Conservation (phyloP, 2,888 invertebrate species). For the Pollenia angustigena region DNA sequence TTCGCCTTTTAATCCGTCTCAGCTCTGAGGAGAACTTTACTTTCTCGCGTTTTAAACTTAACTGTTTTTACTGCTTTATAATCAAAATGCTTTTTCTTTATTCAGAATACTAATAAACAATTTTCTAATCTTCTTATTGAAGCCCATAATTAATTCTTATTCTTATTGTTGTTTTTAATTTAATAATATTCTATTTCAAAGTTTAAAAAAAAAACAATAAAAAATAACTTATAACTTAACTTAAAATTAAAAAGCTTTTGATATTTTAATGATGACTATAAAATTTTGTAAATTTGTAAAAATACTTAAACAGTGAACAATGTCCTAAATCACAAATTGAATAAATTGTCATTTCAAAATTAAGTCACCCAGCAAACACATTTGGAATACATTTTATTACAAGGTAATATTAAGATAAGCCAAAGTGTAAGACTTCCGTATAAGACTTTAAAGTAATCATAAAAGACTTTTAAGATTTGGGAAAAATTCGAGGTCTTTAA, state of each 20-base stretch:
- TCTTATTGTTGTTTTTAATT: conserved; percentile 28
- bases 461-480: no score
- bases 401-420: not conserved
- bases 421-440: no score
- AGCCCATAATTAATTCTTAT: conserved; percentile 51
- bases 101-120: conserved; percentile 1
- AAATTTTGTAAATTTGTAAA: conserved; percentile 7
- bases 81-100: conserved; percentile 41
- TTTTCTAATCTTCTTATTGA: conserved; percentile 56
- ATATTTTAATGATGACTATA: conserved; percentile 39
- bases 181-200: conserved; percentile 36
- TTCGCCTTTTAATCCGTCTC: not conserved
- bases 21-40: conserved; percentile 26
- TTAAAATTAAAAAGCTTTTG: conserved; percentile 8
- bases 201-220: not conserved
- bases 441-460: no score
- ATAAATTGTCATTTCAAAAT: not conserved
- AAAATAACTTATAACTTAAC: not conserved
- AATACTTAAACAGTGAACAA: not conserved
- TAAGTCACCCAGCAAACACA: not conserved
- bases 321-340: not conserved
- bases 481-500: no score
- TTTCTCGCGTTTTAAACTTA: conserved; percentile 53
- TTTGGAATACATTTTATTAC: not conserved
- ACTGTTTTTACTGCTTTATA: conserved; percentile 41